Evolutionary conservation across 2,888 invertebrate genomes (phyloP).

Genomic region (Eupithecia abbreviata): DNA sequence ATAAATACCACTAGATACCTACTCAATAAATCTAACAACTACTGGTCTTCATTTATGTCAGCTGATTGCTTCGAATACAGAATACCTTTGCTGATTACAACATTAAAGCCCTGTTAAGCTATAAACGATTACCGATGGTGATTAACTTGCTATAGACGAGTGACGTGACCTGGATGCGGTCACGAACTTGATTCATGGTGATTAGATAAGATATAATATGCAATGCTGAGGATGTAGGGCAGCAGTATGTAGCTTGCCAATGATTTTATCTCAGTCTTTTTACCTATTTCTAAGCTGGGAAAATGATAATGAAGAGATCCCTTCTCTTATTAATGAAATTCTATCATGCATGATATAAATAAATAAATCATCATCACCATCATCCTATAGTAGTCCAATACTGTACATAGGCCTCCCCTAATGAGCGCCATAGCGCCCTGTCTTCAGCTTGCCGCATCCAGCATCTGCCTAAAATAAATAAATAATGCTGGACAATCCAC

Average conservation of each 20-base stretch:
- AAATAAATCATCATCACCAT: too few species aligned
- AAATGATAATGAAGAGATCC: too few species aligned
- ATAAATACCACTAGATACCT: background rate
- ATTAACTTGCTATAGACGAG: background rate
- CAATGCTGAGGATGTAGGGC: background rate
- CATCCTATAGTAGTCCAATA: too few species aligned
- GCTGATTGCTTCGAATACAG: background rate
- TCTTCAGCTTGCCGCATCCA: too few species aligned
- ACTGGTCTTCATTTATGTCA: background rate
- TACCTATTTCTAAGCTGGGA: background rate
- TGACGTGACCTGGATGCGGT: conserved; percentile 25
- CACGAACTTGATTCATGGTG: conserved; percentile 6
- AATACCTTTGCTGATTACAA: background rate
- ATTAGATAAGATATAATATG: conserved; percentile 18
- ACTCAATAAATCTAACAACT: background rate
- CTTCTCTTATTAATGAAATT: too few species aligned
- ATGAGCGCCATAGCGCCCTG: too few species aligned
- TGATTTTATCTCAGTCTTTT: background rate
- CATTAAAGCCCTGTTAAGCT: background rate
- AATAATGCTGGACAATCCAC: too few species aligned
- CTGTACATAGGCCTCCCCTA: too few species aligned
- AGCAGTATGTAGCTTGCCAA: background rate
- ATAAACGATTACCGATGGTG: background rate
- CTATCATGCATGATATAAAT: too few species aligned
- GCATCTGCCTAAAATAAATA: too few species aligned